Conservation (phyloP, 2,113 vertebrate species). For the Gallinago jamesoni region DNA sequence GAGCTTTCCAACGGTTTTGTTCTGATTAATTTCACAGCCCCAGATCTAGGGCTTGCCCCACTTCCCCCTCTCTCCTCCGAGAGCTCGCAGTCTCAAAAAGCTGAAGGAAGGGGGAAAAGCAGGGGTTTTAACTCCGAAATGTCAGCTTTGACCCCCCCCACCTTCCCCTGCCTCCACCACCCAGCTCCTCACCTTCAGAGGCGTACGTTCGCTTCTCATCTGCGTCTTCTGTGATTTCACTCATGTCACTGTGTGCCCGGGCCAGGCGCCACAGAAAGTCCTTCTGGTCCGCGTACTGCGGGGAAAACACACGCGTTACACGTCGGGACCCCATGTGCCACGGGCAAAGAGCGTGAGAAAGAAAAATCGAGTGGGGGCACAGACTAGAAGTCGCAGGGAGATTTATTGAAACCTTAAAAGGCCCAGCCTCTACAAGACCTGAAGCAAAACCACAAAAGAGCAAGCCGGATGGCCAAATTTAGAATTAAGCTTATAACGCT, state of each 20-base stretch:
- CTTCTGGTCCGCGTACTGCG: slow-evolving; percentile 78
- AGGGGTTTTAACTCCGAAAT: fast-evolving
- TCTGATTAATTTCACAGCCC: not conserved
- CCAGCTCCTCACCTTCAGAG: not conserved
- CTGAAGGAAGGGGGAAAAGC: not conserved
- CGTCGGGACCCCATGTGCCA: not conserved
- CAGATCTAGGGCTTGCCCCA: not conserved
- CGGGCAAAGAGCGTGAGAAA: fast-evolving
- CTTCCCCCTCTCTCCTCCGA: not conserved
- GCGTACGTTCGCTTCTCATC: slow-evolving; percentile 83
- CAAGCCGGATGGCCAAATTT: fast-evolving
- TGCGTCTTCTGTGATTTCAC: slow-evolving; percentile 71
- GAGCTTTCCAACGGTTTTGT: not conserved
- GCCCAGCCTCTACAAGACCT: fast-evolving
- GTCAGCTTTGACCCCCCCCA: not conserved
- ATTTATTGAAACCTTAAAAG: not conserved
- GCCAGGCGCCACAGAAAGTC: slow-evolving; percentile 93
- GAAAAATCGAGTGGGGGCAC: fast-evolving
- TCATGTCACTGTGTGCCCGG: slow-evolving; percentile 90
- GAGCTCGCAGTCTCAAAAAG: not conserved
- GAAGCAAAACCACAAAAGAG: not conserved
- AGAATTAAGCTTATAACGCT: fast-evolving
- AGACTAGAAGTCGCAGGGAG: fast-evolving
- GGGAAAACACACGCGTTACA: not conserved
- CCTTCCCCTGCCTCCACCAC: fast-evolving